Conservation (phyloP, 23 tunicate genomes). For the Styela plicata region DNA sequence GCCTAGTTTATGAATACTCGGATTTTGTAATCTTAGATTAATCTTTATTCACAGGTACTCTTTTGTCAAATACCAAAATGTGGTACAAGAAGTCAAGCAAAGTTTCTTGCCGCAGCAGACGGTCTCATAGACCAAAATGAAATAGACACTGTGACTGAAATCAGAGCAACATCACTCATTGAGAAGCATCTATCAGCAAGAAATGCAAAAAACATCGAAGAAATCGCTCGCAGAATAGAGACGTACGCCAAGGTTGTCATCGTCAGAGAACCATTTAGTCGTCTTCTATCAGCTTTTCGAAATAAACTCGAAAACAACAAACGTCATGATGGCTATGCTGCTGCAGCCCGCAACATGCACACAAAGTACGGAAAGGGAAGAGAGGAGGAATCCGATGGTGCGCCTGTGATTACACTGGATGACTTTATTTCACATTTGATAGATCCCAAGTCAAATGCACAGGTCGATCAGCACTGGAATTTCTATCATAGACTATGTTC, state of each 20-base stretch:
- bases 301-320: conserved; percentile 18
- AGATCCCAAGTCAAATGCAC: neutral
- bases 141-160: neutral
- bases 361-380: conserved; percentile 4
- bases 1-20: no score
- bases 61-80: conserved; percentile 31
- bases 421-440: conserved; percentile 5
- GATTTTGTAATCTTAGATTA: no score
- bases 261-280: conserved; percentile 30
- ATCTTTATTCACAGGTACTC: neutral
- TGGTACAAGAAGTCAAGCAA: conserved; percentile 52
- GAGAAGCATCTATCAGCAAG: conserved; percentile 25
- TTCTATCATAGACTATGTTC: conserved; percentile 47
- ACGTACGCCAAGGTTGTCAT: conserved; percentile 8
- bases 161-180: conserved; percentile 13
- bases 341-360: conserved; percentile 8
- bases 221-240: neutral
- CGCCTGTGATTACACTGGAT: conserved; percentile 5
- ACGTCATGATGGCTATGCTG: conserved; percentile 4
- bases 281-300: conserved; percentile 19
- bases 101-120: conserved; percentile 11
- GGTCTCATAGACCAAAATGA: neutral
- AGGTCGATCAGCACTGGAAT: conserved; percentile 49
- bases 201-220: neutral
- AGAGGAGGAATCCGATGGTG: neutral